Percentiles rank a stretch among this genome's conserved stretches.
These are phyloP conservation scores for Parotia lawesii DNA, from an alignment of 2,113 vertebrate genomes.

Conservation along the genomic window DNA sequence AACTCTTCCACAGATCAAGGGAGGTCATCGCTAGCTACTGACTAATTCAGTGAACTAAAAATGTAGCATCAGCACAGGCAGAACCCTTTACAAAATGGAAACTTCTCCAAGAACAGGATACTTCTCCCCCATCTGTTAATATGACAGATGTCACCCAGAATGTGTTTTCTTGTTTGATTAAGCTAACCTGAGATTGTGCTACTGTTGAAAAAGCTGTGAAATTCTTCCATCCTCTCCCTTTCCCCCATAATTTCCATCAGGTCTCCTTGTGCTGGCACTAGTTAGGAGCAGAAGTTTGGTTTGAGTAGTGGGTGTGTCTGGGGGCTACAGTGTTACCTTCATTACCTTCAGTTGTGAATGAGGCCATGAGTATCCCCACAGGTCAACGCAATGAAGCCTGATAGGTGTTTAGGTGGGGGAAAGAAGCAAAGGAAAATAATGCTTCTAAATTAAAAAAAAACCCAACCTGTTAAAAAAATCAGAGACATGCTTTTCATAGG, in stretches of 20 bases:
- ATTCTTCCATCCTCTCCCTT: neutral
- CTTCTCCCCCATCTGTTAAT: neutral
- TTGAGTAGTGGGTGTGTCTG: fast-evolving
- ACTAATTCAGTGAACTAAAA: conserved; percentile 44
- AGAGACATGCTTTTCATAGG: neutral
- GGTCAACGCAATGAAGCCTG: neutral
- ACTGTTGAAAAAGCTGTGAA: neutral
- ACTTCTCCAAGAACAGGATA: neutral
- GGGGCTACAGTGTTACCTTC: neutral
- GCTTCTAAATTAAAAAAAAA: neutral
- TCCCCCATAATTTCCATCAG: neutral
- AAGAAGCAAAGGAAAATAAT: neutral
- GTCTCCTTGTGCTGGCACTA: neutral
- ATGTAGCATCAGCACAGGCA: neutral
- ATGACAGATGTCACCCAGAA: neutral
- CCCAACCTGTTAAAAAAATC: neutral
- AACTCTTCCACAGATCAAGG: neutral
- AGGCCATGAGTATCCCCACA: neutral
- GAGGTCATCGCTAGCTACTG: neutral
- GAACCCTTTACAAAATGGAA: neutral
- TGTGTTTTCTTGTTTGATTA: neutral
- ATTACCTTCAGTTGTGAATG: neutral
- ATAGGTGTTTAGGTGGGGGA: neutral
- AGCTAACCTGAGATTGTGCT: neutral
- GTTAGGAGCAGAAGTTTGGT: neutral